Conservation (phyloP, 2,113 vertebrate species). For the Corapipo altera region DNA sequence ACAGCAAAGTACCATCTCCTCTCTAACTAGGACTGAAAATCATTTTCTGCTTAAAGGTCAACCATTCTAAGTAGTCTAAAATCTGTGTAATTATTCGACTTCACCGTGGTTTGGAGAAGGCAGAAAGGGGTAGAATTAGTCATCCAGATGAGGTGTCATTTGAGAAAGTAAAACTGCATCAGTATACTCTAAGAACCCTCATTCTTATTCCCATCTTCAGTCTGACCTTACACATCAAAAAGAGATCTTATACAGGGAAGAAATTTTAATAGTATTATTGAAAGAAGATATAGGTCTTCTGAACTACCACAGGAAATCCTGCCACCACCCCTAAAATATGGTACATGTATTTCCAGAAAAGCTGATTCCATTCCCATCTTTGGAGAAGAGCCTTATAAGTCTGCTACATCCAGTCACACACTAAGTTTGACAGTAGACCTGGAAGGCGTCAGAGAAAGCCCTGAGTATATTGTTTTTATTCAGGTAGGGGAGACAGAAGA, state of each 20-base stretch:
- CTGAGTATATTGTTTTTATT: background rate
- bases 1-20: background rate
- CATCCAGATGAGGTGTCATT: background rate
- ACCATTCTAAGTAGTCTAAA: background rate
- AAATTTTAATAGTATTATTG: background rate
- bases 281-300: background rate
- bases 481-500: background rate
- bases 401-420: background rate
- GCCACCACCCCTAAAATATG: background rate
- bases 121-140: background rate
- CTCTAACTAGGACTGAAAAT: background rate
- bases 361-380: background rate
- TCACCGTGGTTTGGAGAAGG: background rate
- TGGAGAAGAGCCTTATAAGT: background rate
- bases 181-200: background rate
- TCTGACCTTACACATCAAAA: background rate
- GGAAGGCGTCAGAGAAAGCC: background rate
- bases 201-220: background rate
- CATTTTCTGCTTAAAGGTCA: conserved; percentile 9
- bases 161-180: background rate
- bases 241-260: background rate
- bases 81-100: background rate
- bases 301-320: background rate
- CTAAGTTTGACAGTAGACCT: background rate
- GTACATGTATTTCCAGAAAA: background rate